Evolutionary conservation across 2,888 invertebrate genomes (phyloP).

Genomic region (Eurytoma adleriae): DNA sequence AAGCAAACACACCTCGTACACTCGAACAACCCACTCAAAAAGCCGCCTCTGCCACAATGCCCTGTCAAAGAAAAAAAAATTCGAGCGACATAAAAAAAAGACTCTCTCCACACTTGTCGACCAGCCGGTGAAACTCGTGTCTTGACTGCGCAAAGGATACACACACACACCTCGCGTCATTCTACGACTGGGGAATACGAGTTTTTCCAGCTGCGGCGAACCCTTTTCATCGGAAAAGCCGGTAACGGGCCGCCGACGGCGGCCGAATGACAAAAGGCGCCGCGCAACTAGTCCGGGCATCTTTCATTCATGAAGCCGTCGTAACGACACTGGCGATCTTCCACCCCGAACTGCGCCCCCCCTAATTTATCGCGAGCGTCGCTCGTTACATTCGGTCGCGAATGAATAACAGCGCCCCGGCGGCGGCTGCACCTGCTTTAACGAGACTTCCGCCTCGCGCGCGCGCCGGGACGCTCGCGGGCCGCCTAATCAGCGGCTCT

Average conservation of each 20-base stretch:
- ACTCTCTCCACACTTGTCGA: slow-evolving; percentile 4
- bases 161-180: not conserved
- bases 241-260: too few relatives aligned
- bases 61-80: not conserved
- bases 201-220: slow-evolving; percentile 23
- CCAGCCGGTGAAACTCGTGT: slow-evolving; percentile 11
- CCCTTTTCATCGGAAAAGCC: slow-evolving; percentile 23
- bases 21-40: too few relatives aligned
- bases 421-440: slow-evolving; percentile 32
- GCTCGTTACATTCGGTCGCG: slow-evolving; percentile 53
- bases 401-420: slow-evolving; percentile 46
- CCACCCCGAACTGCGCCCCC: not conserved
- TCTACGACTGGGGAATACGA: slow-evolving; percentile 3
- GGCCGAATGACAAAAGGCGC: too few relatives aligned
- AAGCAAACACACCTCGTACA: not conserved
- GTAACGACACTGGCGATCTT: slow-evolving; percentile 29
- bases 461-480: not conserved
- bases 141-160: not conserved
- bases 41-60: not conserved
- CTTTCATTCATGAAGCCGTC: slow-evolving; percentile 53
- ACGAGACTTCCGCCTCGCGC: slow-evolving; percentile 53
- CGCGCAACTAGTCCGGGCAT: slow-evolving; percentile 44
- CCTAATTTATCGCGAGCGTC: slow-evolving; percentile 43
- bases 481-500: slow-evolving; percentile 22
- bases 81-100: not conserved